These are phyloP conservation scores for Parasteatoda lunata DNA, from an alignment of 2,888 invertebrate genomes.

Conservation along the genomic window DNA sequence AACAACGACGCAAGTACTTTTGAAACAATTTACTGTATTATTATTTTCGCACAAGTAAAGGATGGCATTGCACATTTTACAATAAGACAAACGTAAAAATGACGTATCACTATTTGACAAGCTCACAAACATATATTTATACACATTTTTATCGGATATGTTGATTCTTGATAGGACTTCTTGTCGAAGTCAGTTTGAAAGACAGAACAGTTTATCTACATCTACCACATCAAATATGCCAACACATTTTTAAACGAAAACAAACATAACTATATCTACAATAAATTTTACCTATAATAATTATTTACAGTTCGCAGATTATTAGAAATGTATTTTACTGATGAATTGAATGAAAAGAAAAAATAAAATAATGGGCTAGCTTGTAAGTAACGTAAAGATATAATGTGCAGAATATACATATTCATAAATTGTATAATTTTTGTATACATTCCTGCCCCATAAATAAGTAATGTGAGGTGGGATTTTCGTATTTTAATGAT, in stretches of 20 bases:
- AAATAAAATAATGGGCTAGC: not conserved
- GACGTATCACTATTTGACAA: too few relatives aligned
- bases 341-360: not conserved
- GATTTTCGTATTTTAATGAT: too few relatives aligned
- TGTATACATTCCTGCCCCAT: too few relatives aligned
- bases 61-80: too few relatives aligned
- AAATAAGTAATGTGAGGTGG: too few relatives aligned
- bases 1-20: too few relatives aligned
- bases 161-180: slow-evolving; percentile 68
- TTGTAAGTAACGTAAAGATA: not conserved
- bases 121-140: slow-evolving; percentile 46
- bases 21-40: too few relatives aligned
- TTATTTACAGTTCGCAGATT: not conserved
- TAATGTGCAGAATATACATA: too few relatives aligned
- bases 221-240: slow-evolving; percentile 11
- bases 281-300: not conserved
- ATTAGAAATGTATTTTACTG: not conserved
- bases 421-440: too few relatives aligned
- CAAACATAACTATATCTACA: not conserved
- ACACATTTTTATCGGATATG: slow-evolving; percentile 64
- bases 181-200: slow-evolving; percentile 38
- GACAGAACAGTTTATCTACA: slow-evolving; percentile 10
- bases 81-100: too few relatives aligned
- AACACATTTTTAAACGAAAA: slow-evolving; percentile 13
- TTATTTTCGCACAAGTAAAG: too few relatives aligned